These are phyloP conservation scores for Heliothis subflexa DNA, from an alignment of 1,140 invertebrate species.

Conservation along the genomic window DNA sequence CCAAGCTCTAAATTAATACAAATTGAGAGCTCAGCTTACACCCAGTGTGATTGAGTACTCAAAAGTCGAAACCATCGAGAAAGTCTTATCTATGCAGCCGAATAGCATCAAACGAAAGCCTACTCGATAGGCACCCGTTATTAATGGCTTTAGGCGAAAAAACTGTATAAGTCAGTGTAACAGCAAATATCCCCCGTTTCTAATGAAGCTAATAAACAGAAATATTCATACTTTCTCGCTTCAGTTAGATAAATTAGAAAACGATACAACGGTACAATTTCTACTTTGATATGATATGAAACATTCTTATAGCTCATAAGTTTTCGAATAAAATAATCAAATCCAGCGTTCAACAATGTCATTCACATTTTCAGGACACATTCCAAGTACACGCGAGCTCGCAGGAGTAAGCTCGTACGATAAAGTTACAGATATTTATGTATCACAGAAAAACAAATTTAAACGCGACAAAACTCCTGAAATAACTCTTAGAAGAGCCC, in stretches of 20 bases:
- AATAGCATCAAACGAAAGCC: too few species aligned
- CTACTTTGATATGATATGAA: too few species aligned
- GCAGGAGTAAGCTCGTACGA: not conserved
- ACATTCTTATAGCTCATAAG: too few species aligned
- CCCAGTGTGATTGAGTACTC: not conserved
- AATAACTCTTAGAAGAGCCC: conserved; percentile 46
- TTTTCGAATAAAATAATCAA: too few species aligned
- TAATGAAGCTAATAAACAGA: too few species aligned
- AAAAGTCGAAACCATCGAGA: not conserved
- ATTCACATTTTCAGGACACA: not conserved
- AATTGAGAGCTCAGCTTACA: not conserved
- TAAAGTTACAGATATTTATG: not conserved
- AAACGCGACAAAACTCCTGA: conserved; percentile 25
- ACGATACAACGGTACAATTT: too few species aligned
- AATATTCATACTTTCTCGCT: too few species aligned
- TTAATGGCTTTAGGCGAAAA: too few species aligned
- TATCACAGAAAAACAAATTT: not conserved
- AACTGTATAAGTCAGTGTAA: too few species aligned
- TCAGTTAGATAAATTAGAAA: too few species aligned
- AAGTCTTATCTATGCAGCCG: not conserved
- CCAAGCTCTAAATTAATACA: conserved; percentile 11
- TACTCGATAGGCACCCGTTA: too few species aligned
- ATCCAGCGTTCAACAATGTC: not conserved
- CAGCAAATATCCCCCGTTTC: too few species aligned
- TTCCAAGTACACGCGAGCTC: not conserved